Percentiles rank a stretch among this genome's conserved stretches.
These are phyloP conservation scores for Tenualosa thibaudeaui DNA, from an alignment of 2,797 vertebrate genomes.

Conservation along the genomic window DNA sequence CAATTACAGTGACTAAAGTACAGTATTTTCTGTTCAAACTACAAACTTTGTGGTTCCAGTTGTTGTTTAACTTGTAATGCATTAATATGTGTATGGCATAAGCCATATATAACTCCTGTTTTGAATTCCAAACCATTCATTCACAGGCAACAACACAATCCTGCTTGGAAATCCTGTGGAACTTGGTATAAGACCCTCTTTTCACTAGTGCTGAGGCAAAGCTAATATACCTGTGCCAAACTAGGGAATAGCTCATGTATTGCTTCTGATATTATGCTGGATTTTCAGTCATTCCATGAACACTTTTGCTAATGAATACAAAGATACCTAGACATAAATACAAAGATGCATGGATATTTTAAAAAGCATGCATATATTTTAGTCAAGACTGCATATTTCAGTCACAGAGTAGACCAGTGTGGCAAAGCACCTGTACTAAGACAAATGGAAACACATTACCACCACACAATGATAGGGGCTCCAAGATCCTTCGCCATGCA, in stretches of 20 bases:
- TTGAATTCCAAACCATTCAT: not conserved
- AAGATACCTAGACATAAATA: not conserved
- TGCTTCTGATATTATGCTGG: not conserved
- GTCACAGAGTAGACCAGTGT: not conserved
- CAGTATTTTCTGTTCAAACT: conserved; percentile 1
- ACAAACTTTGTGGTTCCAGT: not conserved
- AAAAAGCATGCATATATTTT: not conserved
- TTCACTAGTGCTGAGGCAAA: not conserved
- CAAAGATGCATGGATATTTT: not conserved
- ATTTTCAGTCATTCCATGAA: not conserved
- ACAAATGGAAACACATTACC: conserved; percentile 11
- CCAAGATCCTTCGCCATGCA: conserved; percentile 18
- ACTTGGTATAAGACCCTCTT: not conserved
- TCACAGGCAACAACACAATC: not conserved
- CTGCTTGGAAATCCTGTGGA: not conserved
- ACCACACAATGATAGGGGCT: not conserved
- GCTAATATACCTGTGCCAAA: not conserved
- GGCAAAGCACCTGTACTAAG: not conserved
- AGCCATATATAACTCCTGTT: not conserved
- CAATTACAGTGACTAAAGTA: not conserved
- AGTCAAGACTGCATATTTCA: not conserved
- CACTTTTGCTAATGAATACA: not conserved
- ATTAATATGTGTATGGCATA: not conserved
- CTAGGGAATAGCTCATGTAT: not conserved
- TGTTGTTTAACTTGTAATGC: not conserved